phyloP scores from a whole-genome alignment of 2,797 vertebrate genomes.

The Ataeniobius toweri region DNA sequence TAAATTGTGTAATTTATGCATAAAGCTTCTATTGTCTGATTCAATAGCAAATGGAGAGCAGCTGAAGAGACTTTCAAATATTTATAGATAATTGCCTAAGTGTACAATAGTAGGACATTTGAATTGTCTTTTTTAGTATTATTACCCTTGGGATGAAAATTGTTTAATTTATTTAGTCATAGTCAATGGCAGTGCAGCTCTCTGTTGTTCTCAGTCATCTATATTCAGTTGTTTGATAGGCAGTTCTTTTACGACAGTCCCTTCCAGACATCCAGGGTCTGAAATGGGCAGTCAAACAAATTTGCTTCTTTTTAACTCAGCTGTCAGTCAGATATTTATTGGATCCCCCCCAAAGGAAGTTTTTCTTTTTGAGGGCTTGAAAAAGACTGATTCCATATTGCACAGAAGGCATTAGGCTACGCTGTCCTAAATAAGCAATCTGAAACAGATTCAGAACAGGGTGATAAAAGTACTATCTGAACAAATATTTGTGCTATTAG shows the following conservation, averaged over 20 bases:
- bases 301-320: conserved; percentile 57
- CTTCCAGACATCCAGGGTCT: conserved; percentile 2
- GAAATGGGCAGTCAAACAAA: conserved; percentile 54
- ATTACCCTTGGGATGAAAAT: conserved; percentile 25
- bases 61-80: conserved; percentile 16
- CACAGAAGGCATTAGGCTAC: conserved; percentile 8
- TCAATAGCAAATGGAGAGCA: conserved; percentile 11
- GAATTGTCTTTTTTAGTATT: conserved; percentile 28
- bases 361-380: conserved; percentile 24
- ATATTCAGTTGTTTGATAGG: conserved; percentile 46
- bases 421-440: conserved; percentile 3
- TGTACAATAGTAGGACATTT: conserved; percentile 5
- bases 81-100: conserved; percentile 24
- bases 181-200: conserved; percentile 34
- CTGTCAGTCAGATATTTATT: conserved; percentile 59
- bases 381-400: conserved; percentile 7
- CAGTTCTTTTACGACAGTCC: conserved; percentile 38
- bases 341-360: background rate
- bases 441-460: background rate
- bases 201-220: conserved; percentile 22
- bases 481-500: background rate
- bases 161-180: conserved; percentile 36
- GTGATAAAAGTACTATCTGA: background rate
- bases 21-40: conserved; percentile 12
- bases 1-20: background rate